Percentiles rank a stretch among this genome's conserved stretches.
Conservation (phyloP, 2,113 vertebrate genomes). For the Daphoenositta chrysoptera region DNA sequence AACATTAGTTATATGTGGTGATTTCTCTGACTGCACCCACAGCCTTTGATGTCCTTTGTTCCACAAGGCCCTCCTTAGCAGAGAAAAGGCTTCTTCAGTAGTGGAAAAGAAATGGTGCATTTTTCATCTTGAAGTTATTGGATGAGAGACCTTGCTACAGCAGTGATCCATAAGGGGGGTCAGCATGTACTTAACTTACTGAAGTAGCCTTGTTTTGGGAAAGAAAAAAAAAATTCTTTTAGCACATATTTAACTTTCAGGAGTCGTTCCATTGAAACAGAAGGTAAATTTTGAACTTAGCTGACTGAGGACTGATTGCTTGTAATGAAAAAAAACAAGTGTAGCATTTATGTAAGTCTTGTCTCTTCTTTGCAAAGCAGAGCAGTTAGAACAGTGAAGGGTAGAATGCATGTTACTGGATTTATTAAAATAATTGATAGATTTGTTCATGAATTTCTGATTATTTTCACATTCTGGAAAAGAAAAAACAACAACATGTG, state of each 20-base stretch:
- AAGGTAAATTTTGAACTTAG: background rate
- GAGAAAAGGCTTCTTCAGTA: background rate
- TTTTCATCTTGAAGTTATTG: background rate
- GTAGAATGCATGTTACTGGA: background rate
- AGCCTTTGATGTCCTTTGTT: background rate
- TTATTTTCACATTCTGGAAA: conserved; percentile 4
- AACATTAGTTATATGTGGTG: background rate
- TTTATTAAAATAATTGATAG: conserved; percentile 22
- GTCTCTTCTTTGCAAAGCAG: background rate
- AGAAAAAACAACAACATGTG: background rate
- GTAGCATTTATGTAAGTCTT: background rate
- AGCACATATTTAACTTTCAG: background rate
- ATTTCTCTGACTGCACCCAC: background rate
- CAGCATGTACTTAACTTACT: background rate
- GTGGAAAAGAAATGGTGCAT: background rate
- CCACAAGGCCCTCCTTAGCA: background rate
- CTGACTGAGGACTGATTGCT: background rate
- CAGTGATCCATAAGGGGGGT: background rate
- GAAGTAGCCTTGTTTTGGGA: background rate
- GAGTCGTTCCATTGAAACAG: background rate
- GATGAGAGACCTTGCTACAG: background rate
- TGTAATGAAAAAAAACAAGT: background rate
- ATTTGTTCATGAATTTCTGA: conserved; percentile 9
- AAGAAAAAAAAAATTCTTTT: background rate
- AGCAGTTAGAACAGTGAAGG: background rate